Percentiles rank a stretch among this genome's conserved stretches.
phyloP scores from a whole-genome alignment of 2,888 invertebrate species.

The Latheticus oryzae region DNA sequence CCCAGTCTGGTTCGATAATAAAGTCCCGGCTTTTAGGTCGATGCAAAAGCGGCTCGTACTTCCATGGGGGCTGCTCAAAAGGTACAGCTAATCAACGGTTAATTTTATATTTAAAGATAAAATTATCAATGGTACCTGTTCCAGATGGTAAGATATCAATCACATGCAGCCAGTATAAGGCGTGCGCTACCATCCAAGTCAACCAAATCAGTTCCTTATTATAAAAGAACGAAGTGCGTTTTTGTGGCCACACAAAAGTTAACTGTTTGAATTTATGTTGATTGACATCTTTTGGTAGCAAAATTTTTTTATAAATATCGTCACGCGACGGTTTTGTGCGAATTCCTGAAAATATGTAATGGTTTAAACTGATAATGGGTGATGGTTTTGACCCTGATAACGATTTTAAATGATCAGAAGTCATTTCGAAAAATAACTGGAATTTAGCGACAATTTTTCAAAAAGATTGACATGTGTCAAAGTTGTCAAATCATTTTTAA shows the following conservation, averaged over 20 bases:
- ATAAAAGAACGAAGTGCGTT: conserved; percentile 34
- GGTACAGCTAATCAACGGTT: conserved; percentile 25
- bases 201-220: conserved; percentile 39
- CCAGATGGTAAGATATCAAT: conserved; percentile 39
- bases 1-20: conserved; percentile 38
- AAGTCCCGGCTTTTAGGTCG: conserved; percentile 30
- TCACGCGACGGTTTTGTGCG: conserved; percentile 16
- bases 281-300: conserved; percentile 20
- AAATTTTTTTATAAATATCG: conserved; percentile 29
- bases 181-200: conserved; percentile 37
- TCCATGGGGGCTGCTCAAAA: conserved; percentile 32
- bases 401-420: conserved; percentile 10
- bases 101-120: too few species aligned
- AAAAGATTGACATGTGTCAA: too few species aligned
- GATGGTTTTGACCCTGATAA: conserved; percentile 11
- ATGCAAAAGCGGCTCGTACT: conserved; percentile 17
- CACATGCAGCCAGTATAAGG: conserved; percentile 40
- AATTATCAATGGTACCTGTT: conserved; percentile 28
- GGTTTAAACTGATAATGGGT: conserved; percentile 22
- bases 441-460: too few species aligned
- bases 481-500: too few species aligned
- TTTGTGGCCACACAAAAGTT: conserved; percentile 43
- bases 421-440: too few species aligned
- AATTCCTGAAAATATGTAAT: conserved; percentile 28
- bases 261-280: conserved; percentile 30